phyloP scores from a whole-genome alignment of 1,140 invertebrate genomes.

The Caerostris extrusa region DNA sequence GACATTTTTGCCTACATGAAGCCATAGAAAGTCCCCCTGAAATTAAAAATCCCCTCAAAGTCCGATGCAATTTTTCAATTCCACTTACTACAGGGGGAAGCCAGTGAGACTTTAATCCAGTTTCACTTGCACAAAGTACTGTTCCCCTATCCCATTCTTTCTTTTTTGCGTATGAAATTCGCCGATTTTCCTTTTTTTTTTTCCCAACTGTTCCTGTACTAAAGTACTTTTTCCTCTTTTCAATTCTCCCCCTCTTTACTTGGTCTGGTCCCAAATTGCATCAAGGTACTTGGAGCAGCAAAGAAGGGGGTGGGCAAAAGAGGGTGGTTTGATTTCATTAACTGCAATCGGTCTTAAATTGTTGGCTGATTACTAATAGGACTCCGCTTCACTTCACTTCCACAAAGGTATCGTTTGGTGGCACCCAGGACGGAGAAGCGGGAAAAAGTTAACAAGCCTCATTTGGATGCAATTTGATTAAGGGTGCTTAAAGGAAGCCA shows the following conservation, averaged over 20 bases:
- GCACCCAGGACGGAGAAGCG: neutral
- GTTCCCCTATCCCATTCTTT: neutral
- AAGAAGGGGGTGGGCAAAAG: neutral
- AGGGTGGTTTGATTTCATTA: conserved; percentile 51
- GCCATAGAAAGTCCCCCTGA: no score
- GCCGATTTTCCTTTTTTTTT: neutral
- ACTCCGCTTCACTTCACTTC: conserved; percentile 35
- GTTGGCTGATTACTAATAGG: conserved; percentile 56
- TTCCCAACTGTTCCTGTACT: no score
- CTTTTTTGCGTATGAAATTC: neutral
- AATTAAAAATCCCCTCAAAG: no score
- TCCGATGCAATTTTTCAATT: no score
- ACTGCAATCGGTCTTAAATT: conserved; percentile 57
- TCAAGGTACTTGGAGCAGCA: conserved; percentile 10
- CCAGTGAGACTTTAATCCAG: neutral
- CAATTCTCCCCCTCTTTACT: conserved; percentile 15
- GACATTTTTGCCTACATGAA: no score
- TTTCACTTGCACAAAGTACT: conserved; percentile 22
- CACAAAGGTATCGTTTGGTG: conserved; percentile 60
- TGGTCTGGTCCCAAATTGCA: conserved; percentile 59
- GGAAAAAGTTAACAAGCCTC: conserved; percentile 57
- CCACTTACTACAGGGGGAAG: no score
- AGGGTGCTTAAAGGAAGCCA: conserved; percentile 25
- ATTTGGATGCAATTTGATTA: conserved; percentile 58
- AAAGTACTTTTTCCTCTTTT: conserved; percentile 3